These are phyloP conservation scores for Caerostris extrusa DNA, from an alignment of 1,140 invertebrate species.

Conservation along the genomic window DNA sequence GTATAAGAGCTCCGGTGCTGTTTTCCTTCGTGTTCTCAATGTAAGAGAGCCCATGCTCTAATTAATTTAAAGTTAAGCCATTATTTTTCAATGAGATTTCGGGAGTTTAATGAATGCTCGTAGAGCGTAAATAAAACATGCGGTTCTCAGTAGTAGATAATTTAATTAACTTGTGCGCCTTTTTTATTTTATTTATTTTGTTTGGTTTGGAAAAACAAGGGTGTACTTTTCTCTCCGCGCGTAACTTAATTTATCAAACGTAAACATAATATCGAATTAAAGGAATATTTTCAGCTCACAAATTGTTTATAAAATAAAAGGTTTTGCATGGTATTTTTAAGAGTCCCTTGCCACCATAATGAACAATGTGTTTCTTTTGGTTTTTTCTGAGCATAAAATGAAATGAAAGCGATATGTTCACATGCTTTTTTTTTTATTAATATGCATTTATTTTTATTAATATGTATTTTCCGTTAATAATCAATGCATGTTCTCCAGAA, in stretches of 20 bases:
- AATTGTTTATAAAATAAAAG: too few species aligned
- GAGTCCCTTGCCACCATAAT: too few species aligned
- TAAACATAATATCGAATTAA: background rate
- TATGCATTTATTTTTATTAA: too few species aligned
- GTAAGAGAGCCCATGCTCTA: constrained; percentile 8
- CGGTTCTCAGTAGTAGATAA: constrained; percentile 35
- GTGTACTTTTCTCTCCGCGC: background rate
- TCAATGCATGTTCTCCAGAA: too few species aligned
- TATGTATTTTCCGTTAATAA: too few species aligned
- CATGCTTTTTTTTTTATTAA: too few species aligned
- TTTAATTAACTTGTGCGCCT: constrained; percentile 9
- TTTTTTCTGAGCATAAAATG: too few species aligned
- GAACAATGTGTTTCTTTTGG: too few species aligned
- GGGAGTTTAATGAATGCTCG: constrained; percentile 37
- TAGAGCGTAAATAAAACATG: constrained; percentile 23
- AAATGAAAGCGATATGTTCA: too few species aligned
- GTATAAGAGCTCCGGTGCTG: background rate
- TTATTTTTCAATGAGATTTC: constrained; percentile 46
- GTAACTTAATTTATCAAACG: constrained; percentile 32
- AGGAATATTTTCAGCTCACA: background rate
- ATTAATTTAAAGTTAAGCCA: constrained; percentile 47
- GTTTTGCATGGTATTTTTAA: too few species aligned
- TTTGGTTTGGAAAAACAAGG: background rate
- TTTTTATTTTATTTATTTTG: background rate
- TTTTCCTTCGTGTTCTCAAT: background rate